Conservation (phyloP, 2,797 vertebrate genomes). For the Ambastaia sidthimunki region DNA sequence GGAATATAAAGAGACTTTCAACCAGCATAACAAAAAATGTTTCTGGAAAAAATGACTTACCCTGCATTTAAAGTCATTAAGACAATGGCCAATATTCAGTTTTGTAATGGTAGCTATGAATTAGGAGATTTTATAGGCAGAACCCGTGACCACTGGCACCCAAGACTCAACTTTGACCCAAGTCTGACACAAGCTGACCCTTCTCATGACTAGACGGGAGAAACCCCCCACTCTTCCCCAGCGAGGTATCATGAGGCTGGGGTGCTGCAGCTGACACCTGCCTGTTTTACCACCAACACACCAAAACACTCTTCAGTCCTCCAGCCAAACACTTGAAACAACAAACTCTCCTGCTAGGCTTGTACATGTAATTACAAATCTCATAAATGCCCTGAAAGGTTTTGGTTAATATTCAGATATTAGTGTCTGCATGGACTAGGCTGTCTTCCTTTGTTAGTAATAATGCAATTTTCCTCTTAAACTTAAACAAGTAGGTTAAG, state of each 20-base stretch:
- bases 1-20: too few species aligned
- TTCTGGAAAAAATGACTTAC: too few species aligned
- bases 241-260: background rate
- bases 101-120: background rate
- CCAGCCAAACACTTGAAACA: conserved; percentile 31
- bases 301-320: conserved; percentile 12
- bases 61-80: too few species aligned
- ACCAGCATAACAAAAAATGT: too few species aligned
- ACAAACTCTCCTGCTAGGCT: background rate
- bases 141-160: background rate
- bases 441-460: background rate
- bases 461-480: background rate
- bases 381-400: conserved; percentile 11
- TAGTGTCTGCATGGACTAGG: background rate
- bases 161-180: conserved; percentile 31
- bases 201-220: conserved; percentile 32
- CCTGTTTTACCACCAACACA: conserved; percentile 27
- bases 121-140: background rate
- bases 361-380: background rate
- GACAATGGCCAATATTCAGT: background rate
- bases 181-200: conserved; percentile 30
- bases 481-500: conserved; percentile 42
- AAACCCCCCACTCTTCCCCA: background rate
- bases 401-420: background rate
- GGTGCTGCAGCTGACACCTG: conserved; percentile 45